Evolutionary conservation across 2,113 vertebrate species (phyloP).

Genomic region (Drymodes brunneopygia): DNA sequence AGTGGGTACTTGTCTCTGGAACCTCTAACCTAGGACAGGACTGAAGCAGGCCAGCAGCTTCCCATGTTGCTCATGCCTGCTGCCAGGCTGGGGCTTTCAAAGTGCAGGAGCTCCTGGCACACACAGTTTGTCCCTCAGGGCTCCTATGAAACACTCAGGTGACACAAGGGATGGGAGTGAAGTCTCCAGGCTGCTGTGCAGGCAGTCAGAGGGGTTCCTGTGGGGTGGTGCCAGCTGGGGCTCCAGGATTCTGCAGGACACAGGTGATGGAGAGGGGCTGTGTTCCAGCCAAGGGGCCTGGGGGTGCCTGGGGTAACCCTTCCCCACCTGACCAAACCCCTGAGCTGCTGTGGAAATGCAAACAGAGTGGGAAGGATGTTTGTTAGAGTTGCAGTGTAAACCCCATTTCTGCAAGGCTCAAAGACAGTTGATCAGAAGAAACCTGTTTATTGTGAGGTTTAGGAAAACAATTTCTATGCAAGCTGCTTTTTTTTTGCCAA

Average conservation of each 20-base stretch:
- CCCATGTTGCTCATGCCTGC: neutral
- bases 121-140: neutral
- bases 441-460: slow-evolving; percentile 59
- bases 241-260: neutral
- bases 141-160: neutral
- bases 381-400: neutral
- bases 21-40: neutral
- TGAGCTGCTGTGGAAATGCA: neutral
- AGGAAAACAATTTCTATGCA: slow-evolving; percentile 10
- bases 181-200: neutral
- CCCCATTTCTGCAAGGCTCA: neutral
- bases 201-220: neutral
- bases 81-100: neutral
- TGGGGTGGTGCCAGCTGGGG: neutral
- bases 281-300: neutral
- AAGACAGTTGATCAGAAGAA: neutral
- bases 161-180: neutral
- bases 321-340: neutral
- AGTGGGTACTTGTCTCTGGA: neutral
- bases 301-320: neutral
- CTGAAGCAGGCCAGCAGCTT: neutral
- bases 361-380: neutral
- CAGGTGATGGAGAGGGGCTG: neutral
- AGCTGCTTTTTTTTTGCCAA: neutral
- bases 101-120: neutral